These are phyloP conservation scores for Pygocentrus nattereri DNA, from an alignment of 2,797 vertebrate genomes.

Conservation along the genomic window DNA sequence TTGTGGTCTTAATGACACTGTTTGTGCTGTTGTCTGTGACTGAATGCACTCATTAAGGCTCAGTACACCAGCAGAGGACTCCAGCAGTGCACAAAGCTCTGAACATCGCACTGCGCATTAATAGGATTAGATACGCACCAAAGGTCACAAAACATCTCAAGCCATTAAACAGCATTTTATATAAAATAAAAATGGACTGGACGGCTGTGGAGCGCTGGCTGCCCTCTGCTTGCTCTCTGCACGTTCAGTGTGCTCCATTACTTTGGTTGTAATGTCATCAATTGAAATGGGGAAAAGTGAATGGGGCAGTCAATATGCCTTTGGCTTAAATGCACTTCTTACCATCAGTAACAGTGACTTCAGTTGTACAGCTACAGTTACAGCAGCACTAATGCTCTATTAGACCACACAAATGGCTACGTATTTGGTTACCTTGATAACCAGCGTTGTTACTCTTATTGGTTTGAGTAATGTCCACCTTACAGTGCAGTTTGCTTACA, in stretches of 20 bases:
- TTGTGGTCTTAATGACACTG: constrained; percentile 49
- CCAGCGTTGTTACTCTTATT: too few relatives aligned
- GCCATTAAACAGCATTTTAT: constrained; percentile 23
- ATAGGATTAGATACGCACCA: constrained; percentile 38
- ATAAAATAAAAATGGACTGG: too few relatives aligned
- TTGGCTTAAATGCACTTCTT: neutral
- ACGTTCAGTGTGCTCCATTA: neutral
- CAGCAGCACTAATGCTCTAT: too few relatives aligned
- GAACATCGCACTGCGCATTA: constrained; percentile 32
- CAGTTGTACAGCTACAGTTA: too few relatives aligned
- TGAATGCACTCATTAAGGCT: constrained; percentile 59
- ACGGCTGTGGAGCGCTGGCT: neutral
- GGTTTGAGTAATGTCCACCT: too few relatives aligned
- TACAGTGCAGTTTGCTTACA: too few relatives aligned
- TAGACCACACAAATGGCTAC: too few relatives aligned
- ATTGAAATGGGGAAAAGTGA: neutral
- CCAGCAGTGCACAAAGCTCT: constrained; percentile 5
- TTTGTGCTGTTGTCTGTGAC: constrained; percentile 56
- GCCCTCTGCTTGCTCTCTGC: neutral
- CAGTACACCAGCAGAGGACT: constrained; percentile 27
- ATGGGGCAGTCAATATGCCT: neutral
- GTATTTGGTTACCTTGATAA: too few relatives aligned
- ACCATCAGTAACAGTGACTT: neutral
- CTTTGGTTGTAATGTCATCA: too few relatives aligned
- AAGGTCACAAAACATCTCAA: constrained; percentile 28